These are phyloP conservation scores for Volucella zonaria DNA, from an alignment of 2,888 invertebrate genomes.

Conservation along the genomic window DNA sequence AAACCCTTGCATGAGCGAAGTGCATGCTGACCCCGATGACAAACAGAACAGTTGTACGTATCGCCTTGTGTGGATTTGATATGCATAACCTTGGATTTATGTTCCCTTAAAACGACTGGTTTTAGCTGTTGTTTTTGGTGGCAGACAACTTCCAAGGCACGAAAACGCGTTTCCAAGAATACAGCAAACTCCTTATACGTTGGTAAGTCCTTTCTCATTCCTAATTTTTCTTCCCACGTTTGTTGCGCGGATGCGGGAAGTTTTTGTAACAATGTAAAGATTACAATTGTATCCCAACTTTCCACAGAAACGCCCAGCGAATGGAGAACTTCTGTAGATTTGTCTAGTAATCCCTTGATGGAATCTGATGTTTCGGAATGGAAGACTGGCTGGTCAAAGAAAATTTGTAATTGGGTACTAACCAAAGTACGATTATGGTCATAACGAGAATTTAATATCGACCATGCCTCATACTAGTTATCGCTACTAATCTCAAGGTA, in stretches of 20 bases:
- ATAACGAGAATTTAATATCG: constrained; percentile 20
- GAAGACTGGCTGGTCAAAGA: constrained; percentile 15
- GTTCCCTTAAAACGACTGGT: too few relatives aligned
- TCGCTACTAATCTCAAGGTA: constrained; percentile 10
- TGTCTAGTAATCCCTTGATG: background rate
- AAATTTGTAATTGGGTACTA: constrained; percentile 14
- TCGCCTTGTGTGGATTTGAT: background rate
- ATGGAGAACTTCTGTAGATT: background rate
- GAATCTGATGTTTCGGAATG: background rate
- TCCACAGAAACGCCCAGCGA: background rate
- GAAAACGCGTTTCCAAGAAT: background rate
- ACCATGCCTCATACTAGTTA: constrained; percentile 27
- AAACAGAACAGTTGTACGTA: constrained; percentile 1
- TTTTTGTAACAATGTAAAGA: background rate
- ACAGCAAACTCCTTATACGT: background rate
- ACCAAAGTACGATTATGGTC: constrained; percentile 36
- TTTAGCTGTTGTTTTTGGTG: background rate
- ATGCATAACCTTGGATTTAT: constrained; percentile 5
- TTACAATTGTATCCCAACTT: background rate
- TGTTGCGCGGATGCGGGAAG: constrained; percentile 17
- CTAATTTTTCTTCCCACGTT: constrained; percentile 17
- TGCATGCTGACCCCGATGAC: constrained; percentile 6
- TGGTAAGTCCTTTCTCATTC: background rate
- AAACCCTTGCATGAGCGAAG: constrained; percentile 1
- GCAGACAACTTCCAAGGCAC: background rate